Evolutionary conservation across 2,113 vertebrate genomes (phyloP), one percentile per base, ranked within the genome.

Genomic region (Scalopus aquaticus): DNA sequence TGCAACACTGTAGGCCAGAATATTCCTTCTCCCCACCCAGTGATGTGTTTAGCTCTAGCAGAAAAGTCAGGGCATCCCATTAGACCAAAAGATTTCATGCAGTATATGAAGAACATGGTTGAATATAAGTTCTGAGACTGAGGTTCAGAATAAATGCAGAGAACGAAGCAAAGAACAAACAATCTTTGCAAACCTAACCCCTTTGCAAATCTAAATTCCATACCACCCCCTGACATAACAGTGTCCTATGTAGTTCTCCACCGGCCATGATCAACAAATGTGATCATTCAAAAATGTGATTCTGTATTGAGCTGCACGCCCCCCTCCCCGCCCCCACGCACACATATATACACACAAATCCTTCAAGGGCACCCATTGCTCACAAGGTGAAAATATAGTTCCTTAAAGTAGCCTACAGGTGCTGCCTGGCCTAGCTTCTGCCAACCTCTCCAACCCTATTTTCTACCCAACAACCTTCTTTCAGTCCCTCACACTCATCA

Each of bases 121-220:
- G 93, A 90, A 6, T 54, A 67, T 62, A 87, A 74, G 20, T 91
- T 89, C 74, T 73, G 12, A 85, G 67, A 51, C 24, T 86, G 11
- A 76, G 51, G 28, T 30, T 93, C 54, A 73, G 19, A 93, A 80
- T 83, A 91, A 74, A 84, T 49, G 8, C 65, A 83, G 8, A 24
- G 85, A 62, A 56, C 22, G 54, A 56, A 56, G 3, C 17, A 89
- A 73, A 94, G 30, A 83, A 91, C 26, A 28, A 15, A 91, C 26
- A 28, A 16, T 81, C n/a, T 88, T 85, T 85, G 54, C 35, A 93
- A 93, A 91, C 74, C 28, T 58, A 91, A 58, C 30, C 87, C n/a
- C n/a, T 88, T 85, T 85, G 54, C 35, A 93, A 93, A 91, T 76
- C 28, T 58, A 91, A 79, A 17, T 11, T 94, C 74, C 39, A 88